Evolutionary conservation across 2,888 invertebrate species (phyloP), one percentile per base, ranked within the genome.

Genomic region (Trimorus sp.): DNA sequence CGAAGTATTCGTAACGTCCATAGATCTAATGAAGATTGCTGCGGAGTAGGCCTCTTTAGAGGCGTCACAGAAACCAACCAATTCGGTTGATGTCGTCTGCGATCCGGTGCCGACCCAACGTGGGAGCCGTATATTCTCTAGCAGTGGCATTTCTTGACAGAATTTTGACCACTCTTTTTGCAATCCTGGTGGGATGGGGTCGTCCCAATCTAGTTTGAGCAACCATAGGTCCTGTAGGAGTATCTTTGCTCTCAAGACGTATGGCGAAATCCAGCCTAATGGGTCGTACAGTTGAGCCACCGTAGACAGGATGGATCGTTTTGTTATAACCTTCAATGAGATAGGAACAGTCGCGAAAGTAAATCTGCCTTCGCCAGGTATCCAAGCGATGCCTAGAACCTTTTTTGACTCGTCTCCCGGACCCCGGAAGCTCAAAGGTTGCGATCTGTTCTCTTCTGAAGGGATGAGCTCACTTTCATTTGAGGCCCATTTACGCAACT

Each of bases 401-500:
- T 53, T 66, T 7, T 45, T 45, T 42, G 26, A 26, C 26, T 3
- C 4, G 26, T 3, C 26, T 14, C 11, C 7, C 2, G 14, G 26
- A 26, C 26, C 9, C 11, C 7, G n/a, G 14, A 12, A 9, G 8
- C 3, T 53, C 37, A 48, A n/a, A 9, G 9, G 38, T 26, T 26
- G 26, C 26, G 65, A 1, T 54, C n/a, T n/a, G 2, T 45, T 7
- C 45, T 2, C 9, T 4, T 7, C 4, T 26, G 26, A 26, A 26
- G 26, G 11, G 4, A 65, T 12, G 5, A 65, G 15, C 5, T 49
- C 37, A 1, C 4, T 7, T 8, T 0, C 15, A 12, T 66, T 66
- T 4, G 66, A 66, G 14, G 12, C 6, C 54, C 66, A 66, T 14
- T 66, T 66, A 1, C 14, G 12, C 16, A 66, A 12, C n/a, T 53